These are phyloP conservation scores for Entomyzon cyanotis DNA, from an alignment of 2,113 vertebrate species.

Conservation along the genomic window DNA sequence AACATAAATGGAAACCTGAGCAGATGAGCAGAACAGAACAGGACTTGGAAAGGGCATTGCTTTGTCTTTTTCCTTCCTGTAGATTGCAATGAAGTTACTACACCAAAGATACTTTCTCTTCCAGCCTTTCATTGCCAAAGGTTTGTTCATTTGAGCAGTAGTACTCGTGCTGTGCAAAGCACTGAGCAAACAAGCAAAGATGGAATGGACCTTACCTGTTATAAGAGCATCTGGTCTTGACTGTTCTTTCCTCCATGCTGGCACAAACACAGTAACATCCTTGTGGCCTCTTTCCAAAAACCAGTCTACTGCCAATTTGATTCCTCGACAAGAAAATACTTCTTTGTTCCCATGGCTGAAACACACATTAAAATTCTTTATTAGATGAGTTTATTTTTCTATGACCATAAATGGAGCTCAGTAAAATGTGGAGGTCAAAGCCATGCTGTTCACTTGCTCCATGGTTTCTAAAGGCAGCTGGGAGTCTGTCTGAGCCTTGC, in stretches of 20 bases:
- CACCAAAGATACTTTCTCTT: not conserved
- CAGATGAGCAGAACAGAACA: not conserved
- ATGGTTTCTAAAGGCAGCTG: not conserved
- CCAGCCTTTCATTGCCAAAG: not conserved
- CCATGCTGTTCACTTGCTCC: not conserved
- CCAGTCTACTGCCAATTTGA: conserved; percentile 96
- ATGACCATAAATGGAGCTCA: not conserved
- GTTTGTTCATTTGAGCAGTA: not conserved
- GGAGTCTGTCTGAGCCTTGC: not conserved
- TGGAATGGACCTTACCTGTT: conserved; percentile 77
- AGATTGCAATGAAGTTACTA: not conserved
- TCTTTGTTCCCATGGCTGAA: conserved; percentile 98
- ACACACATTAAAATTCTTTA: conserved; percentile 41
- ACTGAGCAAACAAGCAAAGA: not conserved
- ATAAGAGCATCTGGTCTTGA: conserved; percentile 95
- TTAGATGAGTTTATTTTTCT: not conserved
- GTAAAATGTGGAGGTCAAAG: not conserved
- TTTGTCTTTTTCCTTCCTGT: not conserved
- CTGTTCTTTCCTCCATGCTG: conserved; percentile 96
- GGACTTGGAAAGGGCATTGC: not conserved
- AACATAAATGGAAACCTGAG: not conserved
- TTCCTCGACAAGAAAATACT: conserved; percentile 97
- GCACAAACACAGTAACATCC: conserved; percentile 96
- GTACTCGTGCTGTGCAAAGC: not conserved
- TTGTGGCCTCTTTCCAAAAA: conserved; percentile 95